Evolutionary conservation across 92 coral and sea anemone species (phyloP).

Genomic region (Phymanthus crucifer): DNA sequence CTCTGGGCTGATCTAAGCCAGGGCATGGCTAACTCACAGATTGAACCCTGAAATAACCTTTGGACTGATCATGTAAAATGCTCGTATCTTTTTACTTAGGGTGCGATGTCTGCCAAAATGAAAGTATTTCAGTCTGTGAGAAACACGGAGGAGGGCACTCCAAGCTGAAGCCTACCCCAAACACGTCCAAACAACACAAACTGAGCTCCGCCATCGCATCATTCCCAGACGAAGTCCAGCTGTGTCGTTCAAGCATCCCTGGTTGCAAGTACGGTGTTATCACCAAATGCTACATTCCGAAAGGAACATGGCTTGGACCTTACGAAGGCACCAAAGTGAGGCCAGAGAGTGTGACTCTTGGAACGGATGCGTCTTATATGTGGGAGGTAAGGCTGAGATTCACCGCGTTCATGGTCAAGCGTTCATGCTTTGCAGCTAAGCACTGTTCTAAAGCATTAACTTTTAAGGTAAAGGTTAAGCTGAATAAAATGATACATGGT

Average conservation of each 20-base stretch:
- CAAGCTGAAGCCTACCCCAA: neutral
- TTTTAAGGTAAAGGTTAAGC: too few species aligned
- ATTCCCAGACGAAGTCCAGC: conserved; percentile 77
- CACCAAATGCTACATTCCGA: conserved; percentile 75
- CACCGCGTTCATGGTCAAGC: too few species aligned
- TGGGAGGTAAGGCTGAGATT: conserved; percentile 78
- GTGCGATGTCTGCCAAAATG: conserved; percentile 32
- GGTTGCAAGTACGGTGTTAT: conserved; percentile 74
- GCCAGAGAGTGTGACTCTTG: conserved; percentile 60
- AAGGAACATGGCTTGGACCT: conserved; percentile 97
- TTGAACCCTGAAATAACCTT: too few species aligned
- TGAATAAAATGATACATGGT: too few species aligned
- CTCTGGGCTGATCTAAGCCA: too few species aligned
- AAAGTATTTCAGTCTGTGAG: neutral
- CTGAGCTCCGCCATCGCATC: conserved; percentile 74
- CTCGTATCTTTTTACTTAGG: conserved; percentile 20
- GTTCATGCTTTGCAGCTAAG: too few species aligned
- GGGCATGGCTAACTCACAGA: too few species aligned
- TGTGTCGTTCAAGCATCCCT: conserved; percentile 66
- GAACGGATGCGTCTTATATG: conserved; percentile 71
- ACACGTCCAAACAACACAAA: neutral
- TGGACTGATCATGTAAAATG: too few species aligned
- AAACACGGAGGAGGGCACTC: conserved; percentile 1
- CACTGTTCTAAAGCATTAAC: neutral
- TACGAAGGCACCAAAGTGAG: conserved; percentile 83